Evolutionary conservation across 2,113 vertebrate genomes (phyloP), one percentile per base, ranked within the genome.

Genomic region (Corythoichthys haematopterus): DNA sequence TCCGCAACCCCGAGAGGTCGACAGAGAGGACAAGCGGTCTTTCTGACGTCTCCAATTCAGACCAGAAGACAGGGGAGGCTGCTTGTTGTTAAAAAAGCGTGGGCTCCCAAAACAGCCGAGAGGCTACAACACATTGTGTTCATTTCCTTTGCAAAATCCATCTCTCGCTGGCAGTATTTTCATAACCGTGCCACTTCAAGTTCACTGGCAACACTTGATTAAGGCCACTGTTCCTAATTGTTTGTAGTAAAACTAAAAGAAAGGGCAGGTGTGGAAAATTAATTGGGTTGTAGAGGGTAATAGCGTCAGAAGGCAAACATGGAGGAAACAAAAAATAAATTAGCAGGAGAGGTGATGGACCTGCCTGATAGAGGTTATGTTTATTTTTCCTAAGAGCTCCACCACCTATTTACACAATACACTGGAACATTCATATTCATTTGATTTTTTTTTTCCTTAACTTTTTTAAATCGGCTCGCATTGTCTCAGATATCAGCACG

Each of bases 131-230:
- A 78, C 85, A 89, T 88, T 89, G 91, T 88, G 67, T 81, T 91
- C 86, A 84, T 88, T 91, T 91, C 91, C 91, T 89, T 60, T 74
- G 55, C 73, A n/a, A 61, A 55, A 82, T 77, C 84, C 82, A 90
- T 91, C 88, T 90, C 89, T 91, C 90, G 88, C 64, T 74, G 84
- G 86, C 84, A 71, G 85, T 93, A 91, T 92, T 92, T 92, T 93
- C 76, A 85, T 91, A 93, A 93, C 91, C 90, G 84, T 80, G 72
- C 81, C 45, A 64, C 87, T 79, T 85, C 76, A 72, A 87, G 89
- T 90, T 91, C 88, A 91, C 79, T 81, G 79, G 61, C 87, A 88
- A 78, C 82, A 80, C 83, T 84, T 91, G 92, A 92, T 91, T 92
- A 88, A 92, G 73, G 77, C 71, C 83, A 91, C 72, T 85, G 90